Conservation (phyloP, 2,888 invertebrate species). For the Harpalus rufipes region DNA sequence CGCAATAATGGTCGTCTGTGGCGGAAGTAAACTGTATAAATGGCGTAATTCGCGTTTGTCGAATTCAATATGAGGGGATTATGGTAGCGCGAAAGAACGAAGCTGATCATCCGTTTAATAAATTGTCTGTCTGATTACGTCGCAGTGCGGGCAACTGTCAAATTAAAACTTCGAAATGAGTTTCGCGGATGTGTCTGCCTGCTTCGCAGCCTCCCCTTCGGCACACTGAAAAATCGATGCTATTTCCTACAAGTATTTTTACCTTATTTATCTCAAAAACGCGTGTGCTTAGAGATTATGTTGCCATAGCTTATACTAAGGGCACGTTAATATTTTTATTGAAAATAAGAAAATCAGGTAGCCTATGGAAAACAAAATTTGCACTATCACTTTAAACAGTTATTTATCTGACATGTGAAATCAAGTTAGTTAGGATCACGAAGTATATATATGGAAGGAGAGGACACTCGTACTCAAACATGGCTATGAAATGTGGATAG, state of each 20-base stretch:
- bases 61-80: conserved; percentile 62
- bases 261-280: conserved; percentile 50
- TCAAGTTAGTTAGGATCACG: no score
- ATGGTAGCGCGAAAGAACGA: conserved; percentile 55
- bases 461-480: no score
- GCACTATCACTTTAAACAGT: no score
- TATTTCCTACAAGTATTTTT: conserved; percentile 58
- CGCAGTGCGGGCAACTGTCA: conserved; percentile 66
- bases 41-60: conserved; percentile 51
- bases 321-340: no score
- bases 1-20: conserved; percentile 22
- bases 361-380: no score
- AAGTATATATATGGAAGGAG: no score
- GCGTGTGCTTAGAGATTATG: conserved; percentile 8
- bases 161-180: conserved; percentile 67
- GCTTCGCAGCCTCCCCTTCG: not conserved
- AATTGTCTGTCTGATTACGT: conserved; percentile 67
- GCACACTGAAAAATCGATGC: conserved; percentile 61
- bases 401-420: no score
- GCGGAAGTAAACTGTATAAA: conserved; percentile 46
- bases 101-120: conserved; percentile 66
- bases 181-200: conserved; percentile 60
- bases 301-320: no score
- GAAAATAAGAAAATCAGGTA: no score
- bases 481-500: no score